Conservation (phyloP, 37 sponge, comb jelly and placozoan species). For the Beroe forskalii region DNA sequence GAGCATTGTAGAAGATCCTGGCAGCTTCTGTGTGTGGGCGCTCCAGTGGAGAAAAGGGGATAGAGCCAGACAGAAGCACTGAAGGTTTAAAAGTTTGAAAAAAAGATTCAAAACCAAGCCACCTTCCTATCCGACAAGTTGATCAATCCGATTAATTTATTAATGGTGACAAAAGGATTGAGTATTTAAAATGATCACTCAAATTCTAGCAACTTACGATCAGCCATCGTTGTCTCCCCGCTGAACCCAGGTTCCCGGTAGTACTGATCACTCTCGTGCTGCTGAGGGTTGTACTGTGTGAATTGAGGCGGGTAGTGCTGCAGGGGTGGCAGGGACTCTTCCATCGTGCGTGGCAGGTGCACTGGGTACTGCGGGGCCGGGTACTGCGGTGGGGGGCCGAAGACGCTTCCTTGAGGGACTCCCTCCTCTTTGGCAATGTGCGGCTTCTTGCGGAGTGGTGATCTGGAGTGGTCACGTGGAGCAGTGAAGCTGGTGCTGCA, state of each 20-base stretch:
- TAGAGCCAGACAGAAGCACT: conserved; percentile 35
- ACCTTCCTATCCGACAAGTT: background rate
- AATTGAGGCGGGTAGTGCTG: background rate
- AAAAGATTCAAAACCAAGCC: background rate
- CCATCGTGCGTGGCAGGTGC: background rate
- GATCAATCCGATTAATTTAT: background rate
- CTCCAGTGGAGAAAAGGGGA: conserved; percentile 40
- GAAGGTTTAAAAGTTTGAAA: background rate
- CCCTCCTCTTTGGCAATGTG: conserved; percentile 13
- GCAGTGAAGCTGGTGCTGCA: no score
- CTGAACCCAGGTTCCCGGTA: background rate
- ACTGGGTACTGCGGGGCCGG: background rate
- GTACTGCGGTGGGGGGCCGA: background rate
- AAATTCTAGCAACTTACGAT: conserved; percentile 34
- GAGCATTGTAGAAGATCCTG: conserved; percentile 44
- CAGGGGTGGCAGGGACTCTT: background rate
- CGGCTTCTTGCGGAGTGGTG: conserved; percentile 49
- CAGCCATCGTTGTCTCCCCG: conserved; percentile 19
- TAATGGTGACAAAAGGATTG: background rate
- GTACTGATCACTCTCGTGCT: background rate
- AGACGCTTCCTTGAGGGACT: background rate
- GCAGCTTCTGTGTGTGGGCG: conserved; percentile 32
- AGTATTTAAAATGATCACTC: no score
- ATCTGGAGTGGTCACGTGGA: background rate
- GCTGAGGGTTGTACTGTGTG: background rate